A percentile compares a stretch with the other conserved stretches of the same genome.
phyloP scores from a whole-genome alignment of 2,888 invertebrate species.

The Pachydiplax longipennis region DNA sequence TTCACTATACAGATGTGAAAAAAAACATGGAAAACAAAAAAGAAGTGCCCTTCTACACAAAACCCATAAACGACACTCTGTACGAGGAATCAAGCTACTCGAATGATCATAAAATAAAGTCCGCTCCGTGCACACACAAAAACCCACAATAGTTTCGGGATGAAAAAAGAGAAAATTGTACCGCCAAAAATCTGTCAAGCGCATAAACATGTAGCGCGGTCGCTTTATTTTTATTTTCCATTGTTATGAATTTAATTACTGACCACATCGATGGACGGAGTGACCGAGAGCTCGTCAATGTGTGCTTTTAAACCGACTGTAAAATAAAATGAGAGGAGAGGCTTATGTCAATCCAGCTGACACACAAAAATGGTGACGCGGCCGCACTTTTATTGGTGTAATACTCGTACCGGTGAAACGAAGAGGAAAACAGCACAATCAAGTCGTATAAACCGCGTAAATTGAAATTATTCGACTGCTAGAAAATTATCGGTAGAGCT shows the following conservation, averaged over 20 bases:
- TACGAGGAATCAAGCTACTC: constrained; percentile 7
- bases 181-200: constrained; percentile 18
- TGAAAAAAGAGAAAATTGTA: not conserved
- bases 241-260: constrained; percentile 39
- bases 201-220: constrained; percentile 26
- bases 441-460: not conserved
- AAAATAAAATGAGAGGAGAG: constrained; percentile 11
- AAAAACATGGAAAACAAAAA: not conserved
- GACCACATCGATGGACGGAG: not conserved
- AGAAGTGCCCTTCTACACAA: constrained; percentile 1
- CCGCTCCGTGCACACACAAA: not conserved
- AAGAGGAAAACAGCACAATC: not conserved
- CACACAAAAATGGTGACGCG: constrained; percentile 4
- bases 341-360: constrained; percentile 8
- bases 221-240: not conserved
- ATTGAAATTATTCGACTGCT: not conserved
- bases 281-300: constrained; percentile 15
- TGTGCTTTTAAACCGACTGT: constrained; percentile 5
- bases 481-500: not conserved
- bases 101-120: constrained; percentile 11
- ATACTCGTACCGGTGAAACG: not conserved
- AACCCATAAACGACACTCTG: constrained; percentile 14
- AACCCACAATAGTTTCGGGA: not conserved
- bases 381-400: not conserved
- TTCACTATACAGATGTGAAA: not conserved